Evolutionary conservation across 2,113 vertebrate genomes (phyloP), one percentile per base, ranked within the genome.

Genomic region (Tetraodon nigroviridis): DNA sequence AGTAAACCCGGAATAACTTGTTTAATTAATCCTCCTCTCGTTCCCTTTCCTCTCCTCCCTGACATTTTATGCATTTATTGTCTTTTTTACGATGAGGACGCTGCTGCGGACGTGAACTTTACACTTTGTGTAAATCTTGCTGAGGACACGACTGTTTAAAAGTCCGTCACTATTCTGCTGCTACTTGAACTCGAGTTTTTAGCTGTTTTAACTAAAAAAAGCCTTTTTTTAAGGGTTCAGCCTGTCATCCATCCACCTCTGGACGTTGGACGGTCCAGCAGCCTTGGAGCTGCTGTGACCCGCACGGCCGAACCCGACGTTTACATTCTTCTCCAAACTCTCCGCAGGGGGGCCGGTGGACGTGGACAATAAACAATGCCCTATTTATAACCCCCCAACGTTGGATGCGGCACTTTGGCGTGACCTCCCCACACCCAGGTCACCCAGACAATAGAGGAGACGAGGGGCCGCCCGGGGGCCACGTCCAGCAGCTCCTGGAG

Each of bases 351-450:
- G 49, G 51, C 55, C 55, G 24, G 22, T 61, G 55, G 61, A 79
- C 51, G 70, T 75, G 80, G 81, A 90, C 88, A 84, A 91, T 86
- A 83, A 82, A 90, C 90, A 91, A 90, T 91, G 66, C 74, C 27
- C 81, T 90, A 90, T 88, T 88, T 80, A 88, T 90, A 90, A 79
- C 75, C 32, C 32, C 8, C 32, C 29, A 3, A 27, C 73, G 67
- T 67, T 81, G 66, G 70, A 72, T 71, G 3, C 61, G 61, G 37
- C 41, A 42, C 46, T 50, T 48, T 64, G 48, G 63, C 60, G 57
- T 48, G 70, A 80, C 81, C 78, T 78, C 77, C 49, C 76, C 70
- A 69, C 85, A 51, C 79, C 58, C 56, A 13, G 51, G 18, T 55
- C 37, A 44, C 72, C 49, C 50, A 67, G 68, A 89, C 83, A 88